These are phyloP conservation scores for Cryptocephalus primarius DNA, from an alignment of 2,888 invertebrate species.

Conservation along the genomic window DNA sequence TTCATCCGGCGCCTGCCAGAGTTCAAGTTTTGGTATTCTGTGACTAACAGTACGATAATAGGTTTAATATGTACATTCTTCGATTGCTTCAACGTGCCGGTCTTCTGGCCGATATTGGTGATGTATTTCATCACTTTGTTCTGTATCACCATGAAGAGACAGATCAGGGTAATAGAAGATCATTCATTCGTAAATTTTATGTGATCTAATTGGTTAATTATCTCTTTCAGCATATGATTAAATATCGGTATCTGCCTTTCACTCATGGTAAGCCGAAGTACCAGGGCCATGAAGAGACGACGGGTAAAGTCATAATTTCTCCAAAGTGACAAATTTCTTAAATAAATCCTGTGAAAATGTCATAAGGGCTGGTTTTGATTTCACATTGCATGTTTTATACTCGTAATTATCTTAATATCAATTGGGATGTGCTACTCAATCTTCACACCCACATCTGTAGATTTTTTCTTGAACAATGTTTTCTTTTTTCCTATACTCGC, in stretches of 20 bases:
- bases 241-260: conserved; percentile 97
- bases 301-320: conserved; percentile 24
- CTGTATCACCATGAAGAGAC: conserved; percentile 98
- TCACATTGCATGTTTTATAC: too few relatives aligned
- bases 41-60: conserved; percentile 85
- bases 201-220: background rate
- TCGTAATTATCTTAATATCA: too few relatives aligned
- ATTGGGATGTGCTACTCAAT: too few relatives aligned
- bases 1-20: conserved; percentile 95
- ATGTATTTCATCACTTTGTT: conserved; percentile 99
- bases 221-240: conserved; percentile 92
- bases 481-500: too few relatives aligned
- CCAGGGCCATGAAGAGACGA: conserved; percentile 49
- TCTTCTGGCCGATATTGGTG: conserved; percentile 99
- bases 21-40: conserved; percentile 99
- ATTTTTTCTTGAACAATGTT: too few relatives aligned
- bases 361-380: too few relatives aligned
- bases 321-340: conserved; percentile 20
- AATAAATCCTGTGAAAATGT: background rate
- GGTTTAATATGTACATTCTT: conserved; percentile 91
- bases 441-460: too few relatives aligned
- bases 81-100: conserved; percentile 96
- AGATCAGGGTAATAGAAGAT: conserved; percentile 76
- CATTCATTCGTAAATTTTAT: background rate
- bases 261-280: conserved; percentile 96